These are phyloP conservation scores for Lepidothrix coronata DNA, from an alignment of 2,113 vertebrate genomes.

Conservation along the genomic window DNA sequence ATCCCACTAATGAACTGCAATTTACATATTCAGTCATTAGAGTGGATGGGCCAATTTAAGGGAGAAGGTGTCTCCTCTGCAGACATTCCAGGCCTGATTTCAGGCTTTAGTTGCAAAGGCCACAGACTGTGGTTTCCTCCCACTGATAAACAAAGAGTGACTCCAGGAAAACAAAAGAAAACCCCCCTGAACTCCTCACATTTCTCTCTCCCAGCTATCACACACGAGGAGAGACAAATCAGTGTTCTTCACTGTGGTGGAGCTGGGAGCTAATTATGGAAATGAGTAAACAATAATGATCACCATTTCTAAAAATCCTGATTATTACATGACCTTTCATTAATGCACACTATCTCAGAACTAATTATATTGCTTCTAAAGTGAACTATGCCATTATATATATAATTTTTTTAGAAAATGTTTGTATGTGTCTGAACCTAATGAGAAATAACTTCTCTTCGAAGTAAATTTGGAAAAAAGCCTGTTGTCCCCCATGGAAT, in stretches of 20 bases:
- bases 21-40: conserved; percentile 78
- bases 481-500: background rate
- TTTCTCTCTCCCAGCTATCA: background rate
- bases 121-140: background rate
- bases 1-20: conserved; percentile 76
- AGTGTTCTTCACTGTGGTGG: background rate
- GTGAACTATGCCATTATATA: background rate
- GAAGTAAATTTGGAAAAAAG: background rate
- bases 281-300: conserved; percentile 13
- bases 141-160: background rate
- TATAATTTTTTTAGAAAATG: background rate
- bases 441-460: background rate
- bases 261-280: background rate
- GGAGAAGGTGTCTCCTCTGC: conserved; percentile 15
- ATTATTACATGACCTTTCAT: conserved; percentile 1
- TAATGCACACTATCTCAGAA: background rate
- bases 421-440: background rate
- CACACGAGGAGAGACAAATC: background rate
- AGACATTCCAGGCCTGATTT: conserved; percentile 32
- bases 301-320: background rate
- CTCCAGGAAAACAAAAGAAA: conserved; percentile 4
- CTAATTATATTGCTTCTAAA: background rate
- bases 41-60: conserved; percentile 68
- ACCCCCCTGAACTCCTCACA: background rate
- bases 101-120: background rate